These are phyloP conservation scores for Jaculus jaculus DNA, from an alignment of 2,113 vertebrate genomes.

Conservation along the genomic window DNA sequence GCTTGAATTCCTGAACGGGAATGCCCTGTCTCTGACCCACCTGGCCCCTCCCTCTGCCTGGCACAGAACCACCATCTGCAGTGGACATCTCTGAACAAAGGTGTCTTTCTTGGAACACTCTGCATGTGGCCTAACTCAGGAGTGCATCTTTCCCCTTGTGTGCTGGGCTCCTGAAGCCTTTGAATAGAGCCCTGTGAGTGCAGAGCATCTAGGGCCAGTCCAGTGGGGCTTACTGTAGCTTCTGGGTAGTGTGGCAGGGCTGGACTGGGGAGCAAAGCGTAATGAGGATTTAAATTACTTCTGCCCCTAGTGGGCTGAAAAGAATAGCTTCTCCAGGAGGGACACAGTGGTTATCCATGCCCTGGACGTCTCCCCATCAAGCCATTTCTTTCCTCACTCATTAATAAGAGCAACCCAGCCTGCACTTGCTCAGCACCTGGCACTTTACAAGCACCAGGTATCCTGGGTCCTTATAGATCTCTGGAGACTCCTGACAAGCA, in stretches of 20 bases:
- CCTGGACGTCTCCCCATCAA: not conserved
- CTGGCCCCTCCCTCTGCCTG: not conserved
- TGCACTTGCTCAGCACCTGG: not conserved
- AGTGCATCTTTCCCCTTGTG: not conserved
- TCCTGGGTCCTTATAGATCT: not conserved
- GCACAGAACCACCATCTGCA: not conserved
- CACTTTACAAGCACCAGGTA: not conserved
- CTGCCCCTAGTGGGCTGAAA: not conserved
- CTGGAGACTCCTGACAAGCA: too few relatives aligned
- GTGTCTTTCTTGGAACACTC: slow-evolving; percentile 52
- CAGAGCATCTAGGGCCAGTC: not conserved
- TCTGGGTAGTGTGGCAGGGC: too few relatives aligned
- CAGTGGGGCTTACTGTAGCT: too few relatives aligned
- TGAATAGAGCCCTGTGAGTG: not conserved
- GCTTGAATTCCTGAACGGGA: not conserved
- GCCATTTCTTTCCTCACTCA: slow-evolving; percentile 55
- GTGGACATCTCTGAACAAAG: slow-evolving; percentile 38
- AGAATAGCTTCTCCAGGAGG: not conserved
- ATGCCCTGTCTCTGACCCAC: not conserved
- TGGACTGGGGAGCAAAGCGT: not conserved
- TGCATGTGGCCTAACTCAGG: not conserved
- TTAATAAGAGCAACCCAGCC: not conserved
- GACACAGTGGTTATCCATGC: not conserved
- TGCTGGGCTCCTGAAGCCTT: not conserved
- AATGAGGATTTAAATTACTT: not conserved